Percentiles rank a stretch among this genome's conserved stretches.
These are phyloP conservation scores for Rhynchotus rufescens DNA, from an alignment of 2,797 vertebrate species.

Conservation along the genomic window DNA sequence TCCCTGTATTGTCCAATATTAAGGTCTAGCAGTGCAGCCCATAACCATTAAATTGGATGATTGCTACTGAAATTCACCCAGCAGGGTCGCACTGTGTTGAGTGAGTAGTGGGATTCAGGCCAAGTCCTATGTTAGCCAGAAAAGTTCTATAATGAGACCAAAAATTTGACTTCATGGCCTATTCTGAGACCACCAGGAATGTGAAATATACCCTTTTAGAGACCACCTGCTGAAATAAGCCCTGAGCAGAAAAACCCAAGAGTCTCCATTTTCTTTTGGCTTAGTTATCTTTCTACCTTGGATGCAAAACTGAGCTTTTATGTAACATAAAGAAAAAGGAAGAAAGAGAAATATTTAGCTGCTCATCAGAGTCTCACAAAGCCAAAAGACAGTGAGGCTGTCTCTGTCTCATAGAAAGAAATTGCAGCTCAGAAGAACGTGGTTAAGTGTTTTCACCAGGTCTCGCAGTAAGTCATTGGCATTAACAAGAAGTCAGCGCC, in stretches of 20 bases:
- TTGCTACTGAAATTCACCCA: constrained; percentile 54
- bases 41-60: constrained; percentile 17
- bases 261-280: background rate
- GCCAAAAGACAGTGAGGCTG: background rate
- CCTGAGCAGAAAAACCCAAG: background rate
- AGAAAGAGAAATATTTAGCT: background rate
- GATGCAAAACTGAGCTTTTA: background rate
- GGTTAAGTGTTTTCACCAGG: background rate
- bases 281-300: background rate
- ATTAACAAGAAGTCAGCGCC: background rate
- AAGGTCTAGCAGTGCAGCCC: background rate
- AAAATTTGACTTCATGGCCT: constrained; percentile 28
- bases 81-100: background rate
- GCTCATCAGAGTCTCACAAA: background rate
- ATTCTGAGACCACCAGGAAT: constrained; percentile 52
- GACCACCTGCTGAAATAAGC: constrained; percentile 8
- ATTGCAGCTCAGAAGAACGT: background rate
- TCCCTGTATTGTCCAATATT: background rate
- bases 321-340: background rate
- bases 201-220: background rate
- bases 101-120: constrained; percentile 8
- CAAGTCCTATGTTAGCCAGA: constrained; percentile 14
- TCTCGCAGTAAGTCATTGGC: background rate
- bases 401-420: background rate
- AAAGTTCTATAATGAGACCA: constrained; percentile 7